Evolutionary conservation across 2,113 vertebrate species (phyloP).

Genomic region (Microcebus ravelobensis): DNA sequence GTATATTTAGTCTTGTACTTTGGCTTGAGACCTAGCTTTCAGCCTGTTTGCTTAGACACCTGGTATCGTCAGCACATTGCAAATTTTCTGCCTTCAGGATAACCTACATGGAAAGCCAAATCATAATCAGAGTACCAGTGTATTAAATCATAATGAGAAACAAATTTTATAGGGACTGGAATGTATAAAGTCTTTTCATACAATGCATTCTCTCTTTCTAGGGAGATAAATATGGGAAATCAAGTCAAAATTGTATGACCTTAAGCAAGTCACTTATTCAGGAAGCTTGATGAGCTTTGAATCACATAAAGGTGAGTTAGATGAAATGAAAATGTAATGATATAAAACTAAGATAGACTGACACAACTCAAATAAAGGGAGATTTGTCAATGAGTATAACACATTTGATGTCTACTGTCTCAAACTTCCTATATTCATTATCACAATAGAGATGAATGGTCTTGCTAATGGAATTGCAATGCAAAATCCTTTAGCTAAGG

Average conservation of each 20-base stretch:
- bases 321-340: neutral
- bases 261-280: conserved; percentile 32
- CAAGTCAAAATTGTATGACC: conserved; percentile 28
- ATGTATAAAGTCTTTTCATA: neutral
- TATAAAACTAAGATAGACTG: neutral
- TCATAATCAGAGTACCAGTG: neutral
- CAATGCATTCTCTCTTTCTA: neutral
- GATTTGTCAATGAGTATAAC: neutral
- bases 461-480: conserved; percentile 12
- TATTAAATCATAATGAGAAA: conserved; percentile 27
- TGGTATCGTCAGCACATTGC: neutral
- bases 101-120: neutral
- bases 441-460: neutral
- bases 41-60: neutral
- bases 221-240: neutral
- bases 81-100: conserved; percentile 1
- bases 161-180: conserved; percentile 15
- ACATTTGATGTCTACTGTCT: neutral
- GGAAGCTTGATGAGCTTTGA: conserved; percentile 15
- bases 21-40: neutral
- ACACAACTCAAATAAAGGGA: neutral
- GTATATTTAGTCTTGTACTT: neutral
- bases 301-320: neutral
- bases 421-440: conserved; percentile 2
- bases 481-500: neutral